Evolutionary conservation across 2,113 vertebrate genomes (phyloP), one percentile per base, ranked within the genome.

Genomic region (Toxostoma redivivum): DNA sequence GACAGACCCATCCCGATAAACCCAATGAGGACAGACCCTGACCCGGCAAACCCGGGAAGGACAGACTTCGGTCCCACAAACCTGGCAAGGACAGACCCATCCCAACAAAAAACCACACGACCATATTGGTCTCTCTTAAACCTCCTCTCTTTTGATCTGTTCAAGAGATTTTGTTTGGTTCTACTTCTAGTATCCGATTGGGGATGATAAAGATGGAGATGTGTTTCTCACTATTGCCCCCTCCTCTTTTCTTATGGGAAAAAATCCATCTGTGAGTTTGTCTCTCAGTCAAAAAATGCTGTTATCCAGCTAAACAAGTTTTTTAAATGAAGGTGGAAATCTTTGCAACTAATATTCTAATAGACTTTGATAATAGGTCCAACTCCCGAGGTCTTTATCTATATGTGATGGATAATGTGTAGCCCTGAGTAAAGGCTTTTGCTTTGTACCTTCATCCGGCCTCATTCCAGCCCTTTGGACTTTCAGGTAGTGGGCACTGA

Each of bases 301-400:
- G 17, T n/a, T 25, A 60, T 9, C 24, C 31, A 38, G 42, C n/a
- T 21, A 2, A 33, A 27, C 5, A 65, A 51, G 18, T 30, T 53
- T 91, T 81, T 12, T 27, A 14, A 57, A 67, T 7, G 0, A 16
- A 61, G 3, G 28, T 16, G 24, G 17, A 25, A 54, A 12, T 10
- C 37, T 50, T 67, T 37, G 31, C 22, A 62, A 40, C 9, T 23
- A 4, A n/a, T 42, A 31, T 64, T 42, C 42, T 66, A 30, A 42
- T 0, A 20, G 22, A 15, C 17, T 76, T 45, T 2, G 0, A 6
- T 40, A 66, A 61, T 2, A 45, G 3, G 3, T 40, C 16, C 7
- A 64, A 51, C 65, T 10, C 6, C 48, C 44, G 28, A 67, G 33
- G 12, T 50, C 21, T 31, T 77, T 38, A 47, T 38, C 31, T 67